Base-by-base conservation (phyloP, 2,797 vertebrate species). In the Cirrhinus mrigala region DNA sequence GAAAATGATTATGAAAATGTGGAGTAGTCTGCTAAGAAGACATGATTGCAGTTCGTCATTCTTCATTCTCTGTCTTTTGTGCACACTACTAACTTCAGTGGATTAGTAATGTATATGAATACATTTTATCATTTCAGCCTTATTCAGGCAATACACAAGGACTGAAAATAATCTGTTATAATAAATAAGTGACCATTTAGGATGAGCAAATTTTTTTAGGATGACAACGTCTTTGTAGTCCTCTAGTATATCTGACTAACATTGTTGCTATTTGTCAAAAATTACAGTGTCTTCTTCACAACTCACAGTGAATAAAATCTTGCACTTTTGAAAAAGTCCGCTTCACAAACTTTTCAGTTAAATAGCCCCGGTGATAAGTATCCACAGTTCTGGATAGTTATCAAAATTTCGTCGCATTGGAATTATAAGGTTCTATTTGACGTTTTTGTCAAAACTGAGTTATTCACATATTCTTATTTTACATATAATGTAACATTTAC, bases 1-100 rank as follows among this genome's bases (percentile, higher is more conserved):
- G 71, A 66, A 20, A 18, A 75, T 66, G 71, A 83, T 66, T 83
- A 76, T 54, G 81, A 76, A 83, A 66, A 75, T 52, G 46, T 76
- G 58, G 58, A 76, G 20, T 52, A 40, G 10, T 54, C 22, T 66
- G 46, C 48, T 52, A 27, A 22, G 20, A 8, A 22, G 29, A 83
- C 33, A 48, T 40, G 44, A 76, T 22, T 64, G 18, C 7, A 14
- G 22, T 11, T 18, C 24, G 16, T 73, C 11, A 73, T 60, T 48
- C 6, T 22, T 14, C 22, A 54, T 66, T 52, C 6, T 44, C 27
- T 22, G 6, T 58, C 1, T 60, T 29, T 27, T 62, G 20, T 74
- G 64, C 22, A 69, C 48, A 54, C 14, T 40, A 56, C 14, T 33
- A 48, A 48, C 18, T 15, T 60, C 22, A 16, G 24, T 74, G 56